Base-by-base conservation (phyloP, 2,888 invertebrate genomes). In the Napeogenes inachia region DNA sequence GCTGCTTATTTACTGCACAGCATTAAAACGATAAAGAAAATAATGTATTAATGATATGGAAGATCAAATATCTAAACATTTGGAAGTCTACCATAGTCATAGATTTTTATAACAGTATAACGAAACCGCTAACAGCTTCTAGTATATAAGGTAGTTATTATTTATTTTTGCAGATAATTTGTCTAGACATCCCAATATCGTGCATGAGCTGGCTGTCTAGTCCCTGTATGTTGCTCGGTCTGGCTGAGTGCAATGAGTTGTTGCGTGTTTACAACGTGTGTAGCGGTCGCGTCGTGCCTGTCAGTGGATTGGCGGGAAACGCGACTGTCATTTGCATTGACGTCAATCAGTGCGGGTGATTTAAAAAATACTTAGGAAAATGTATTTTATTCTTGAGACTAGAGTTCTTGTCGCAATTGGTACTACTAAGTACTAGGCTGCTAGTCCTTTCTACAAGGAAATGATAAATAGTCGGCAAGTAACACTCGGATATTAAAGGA, bases 151-250 rank as follows among this genome's bases (percentile, higher is more conserved):
- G 21, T 21, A 21, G 21, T 21, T 21, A 21, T 21, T 21, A 21
- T 21, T 21, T 42, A 42, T 42, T 3, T 38, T 45, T 61, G 5
- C 65, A 89, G 88, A 76, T 89, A 4, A 68, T 84, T 2, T 78
- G 77, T 32, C 63, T 87, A 2, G 84, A 86, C 10, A 66, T 65
- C 0, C 70, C 82, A 0, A 73, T 85, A 42, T 81, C 86, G 0
- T 82, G 85, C 69, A 76, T 84, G 71, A 61, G 73, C 2, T 87
- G 87, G 87, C 61, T 88, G 32, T 80, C 71, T 47, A 75, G 75
- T 54, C 81, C 84, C 0, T 72, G 77, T 45, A 73, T 83, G 59
- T 74, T 78, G 12, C 61, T 85, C 13, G 87, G 88, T 0, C 61
- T 80, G 56, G 66, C 74, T 0, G 72, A 68, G 2, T 70, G 72